Base-by-base conservation (phyloP, 2,797 vertebrate species). In the Poecile montanus region DNA sequence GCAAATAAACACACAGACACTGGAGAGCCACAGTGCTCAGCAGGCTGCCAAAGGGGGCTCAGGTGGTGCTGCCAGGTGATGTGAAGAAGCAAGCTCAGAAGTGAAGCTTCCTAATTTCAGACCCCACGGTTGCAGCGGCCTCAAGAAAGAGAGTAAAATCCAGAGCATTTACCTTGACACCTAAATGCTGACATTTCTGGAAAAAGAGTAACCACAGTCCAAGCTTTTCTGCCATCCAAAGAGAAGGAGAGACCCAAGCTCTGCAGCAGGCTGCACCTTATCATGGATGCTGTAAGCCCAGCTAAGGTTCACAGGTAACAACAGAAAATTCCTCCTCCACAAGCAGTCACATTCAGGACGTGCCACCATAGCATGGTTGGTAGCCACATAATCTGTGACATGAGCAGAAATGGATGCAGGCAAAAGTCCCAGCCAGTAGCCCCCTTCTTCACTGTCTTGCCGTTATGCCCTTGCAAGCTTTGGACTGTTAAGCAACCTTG, bases 281-380 rank as follows among this genome's bases (percentile, higher is more conserved):
- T 6, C 11, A 32, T 13, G 11, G 27, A 57, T 32, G 18, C 57
- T 54, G 19, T 26, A 38, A 80, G 25, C 47, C 32, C 47, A 62
- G n/a, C 42, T 58, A 23, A 57, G 23, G 12, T 26, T 68, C 58
- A 23, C 1, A 21, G 38, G 10, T 2, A 50, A 25, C 36, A 42
- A 32, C 26, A 51, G 29, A 82, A 62, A 89, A 34, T 53, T 75
- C 61, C 25, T 67, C 68, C 40, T 38, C 53, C 81, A 30, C 29
- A 36, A 27, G 36, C 36, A 42, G 20, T 53, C 23, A 11, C 58
- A 12, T 50, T 38, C 38, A 68, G n/a, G 13, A 20, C 0, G 1
- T 67, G 47, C 66, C 54, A 51, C 27, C 1, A 1, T 3, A 67
- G 25, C 27, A 30, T 0, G 0, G 15, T 2, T 42, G 47, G 66